These are phyloP conservation scores for Liposcelis brunnea DNA, from an alignment of 2,888 invertebrate species.

Conservation along the genomic window DNA sequence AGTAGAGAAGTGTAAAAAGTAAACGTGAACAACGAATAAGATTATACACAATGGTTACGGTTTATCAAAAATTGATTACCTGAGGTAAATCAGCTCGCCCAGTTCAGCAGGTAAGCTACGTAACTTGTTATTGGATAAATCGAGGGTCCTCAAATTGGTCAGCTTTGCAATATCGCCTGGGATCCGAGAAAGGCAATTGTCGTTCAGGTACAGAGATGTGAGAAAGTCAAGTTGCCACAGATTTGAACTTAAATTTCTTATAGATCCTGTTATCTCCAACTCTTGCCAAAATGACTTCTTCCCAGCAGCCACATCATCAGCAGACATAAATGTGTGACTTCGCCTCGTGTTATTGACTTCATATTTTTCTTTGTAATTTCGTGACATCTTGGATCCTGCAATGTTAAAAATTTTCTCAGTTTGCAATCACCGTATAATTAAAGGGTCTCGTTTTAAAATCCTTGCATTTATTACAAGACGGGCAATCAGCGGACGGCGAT, in stretches of 20 bases:
- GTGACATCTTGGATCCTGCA: conserved; percentile 35
- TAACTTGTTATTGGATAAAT: conserved; percentile 88
- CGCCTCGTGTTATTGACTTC: conserved; percentile 63
- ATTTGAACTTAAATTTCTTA: conserved; percentile 81
- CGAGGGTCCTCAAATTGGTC: conserved; percentile 68
- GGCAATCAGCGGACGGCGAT: no score
- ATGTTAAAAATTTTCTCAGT: conserved; percentile 14
- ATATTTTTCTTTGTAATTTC: conserved; percentile 73
- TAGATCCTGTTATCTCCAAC: conserved; percentile 79
- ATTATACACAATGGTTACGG: background rate
- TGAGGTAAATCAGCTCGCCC: conserved; percentile 88
- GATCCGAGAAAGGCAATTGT: conserved; percentile 81
- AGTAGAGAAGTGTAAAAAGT: conserved; percentile 14
- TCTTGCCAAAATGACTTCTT: conserved; percentile 87
- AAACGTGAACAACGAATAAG: background rate
- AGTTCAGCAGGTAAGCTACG: conserved; percentile 88
- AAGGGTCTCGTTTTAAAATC: no score
- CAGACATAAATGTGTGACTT: conserved; percentile 79
- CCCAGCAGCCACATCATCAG: conserved; percentile 81
- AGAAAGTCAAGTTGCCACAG: conserved; percentile 84
- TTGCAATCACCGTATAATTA: no score
- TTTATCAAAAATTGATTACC: conserved; percentile 33
- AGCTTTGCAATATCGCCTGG: conserved; percentile 81
- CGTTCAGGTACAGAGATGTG: conserved; percentile 87
- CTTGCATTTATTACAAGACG: no score